Percentiles rank a stretch among this genome's conserved stretches.
Conservation (phyloP, 2,797 vertebrate genomes). For the Cynodonichthys magdalenae region DNA sequence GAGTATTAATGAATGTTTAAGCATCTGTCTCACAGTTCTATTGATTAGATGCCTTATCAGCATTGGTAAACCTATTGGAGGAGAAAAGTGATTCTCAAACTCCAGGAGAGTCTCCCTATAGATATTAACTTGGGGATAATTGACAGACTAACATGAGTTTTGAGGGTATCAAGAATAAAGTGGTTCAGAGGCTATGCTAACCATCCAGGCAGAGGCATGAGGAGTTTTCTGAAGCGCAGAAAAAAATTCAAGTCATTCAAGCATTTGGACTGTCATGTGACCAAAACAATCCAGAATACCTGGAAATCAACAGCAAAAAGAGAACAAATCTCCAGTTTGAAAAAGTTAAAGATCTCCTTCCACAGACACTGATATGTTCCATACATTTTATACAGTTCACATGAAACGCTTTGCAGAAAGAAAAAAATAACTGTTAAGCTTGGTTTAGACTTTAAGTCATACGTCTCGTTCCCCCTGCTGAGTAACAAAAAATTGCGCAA, state of each 20-base stretch:
- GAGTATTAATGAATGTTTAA: constrained; percentile 75
- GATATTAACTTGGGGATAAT: constrained; percentile 49
- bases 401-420: neutral
- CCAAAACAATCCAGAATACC: too few relatives aligned
- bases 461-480: too few relatives aligned
- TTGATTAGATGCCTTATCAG: constrained; percentile 64
- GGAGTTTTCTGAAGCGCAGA: too few relatives aligned
- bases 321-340: neutral
- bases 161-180: constrained; percentile 16
- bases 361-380: neutral
- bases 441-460: too few relatives aligned
- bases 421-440: too few relatives aligned
- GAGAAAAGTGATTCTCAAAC: constrained; percentile 45
- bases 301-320: neutral
- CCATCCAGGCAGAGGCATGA: too few relatives aligned
- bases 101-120: constrained; percentile 27
- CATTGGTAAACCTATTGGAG: constrained; percentile 35
- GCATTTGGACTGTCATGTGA: too few relatives aligned
- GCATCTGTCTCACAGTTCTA: constrained; percentile 57
- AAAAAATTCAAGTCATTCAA: too few relatives aligned
- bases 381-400: neutral
- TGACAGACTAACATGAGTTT: constrained; percentile 43
- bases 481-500: too few relatives aligned
- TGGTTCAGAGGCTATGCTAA: neutral
- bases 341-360: neutral